Percentiles rank a stretch among this genome's conserved stretches.
Conservation (phyloP, 2,888 invertebrate genomes). For the Cryptocheilus praepositus region DNA sequence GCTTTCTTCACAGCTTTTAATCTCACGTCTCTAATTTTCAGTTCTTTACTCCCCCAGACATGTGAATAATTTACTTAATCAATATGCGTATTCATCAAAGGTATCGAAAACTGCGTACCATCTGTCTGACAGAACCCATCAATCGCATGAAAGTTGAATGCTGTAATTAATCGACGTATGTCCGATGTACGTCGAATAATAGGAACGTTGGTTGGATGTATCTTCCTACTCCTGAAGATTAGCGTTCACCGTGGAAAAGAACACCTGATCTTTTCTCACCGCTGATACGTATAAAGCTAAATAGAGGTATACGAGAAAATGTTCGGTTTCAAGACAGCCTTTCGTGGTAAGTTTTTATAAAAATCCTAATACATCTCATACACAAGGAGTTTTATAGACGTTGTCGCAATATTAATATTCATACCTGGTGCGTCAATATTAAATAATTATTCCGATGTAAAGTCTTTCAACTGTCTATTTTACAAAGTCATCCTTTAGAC, state of each 20-base stretch:
- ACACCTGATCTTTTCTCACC: too few species aligned
- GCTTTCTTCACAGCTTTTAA: too few species aligned
- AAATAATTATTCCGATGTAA: constrained; percentile 31
- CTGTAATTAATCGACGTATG: background rate
- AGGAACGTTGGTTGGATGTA: too few species aligned
- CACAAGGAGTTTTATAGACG: constrained; percentile 40
- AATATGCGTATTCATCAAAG: constrained; percentile 15
- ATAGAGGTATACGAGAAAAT: background rate
- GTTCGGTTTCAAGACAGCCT: constrained; percentile 27
- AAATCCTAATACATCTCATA: constrained; percentile 45
- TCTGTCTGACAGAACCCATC: constrained; percentile 17
- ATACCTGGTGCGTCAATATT: too few species aligned
- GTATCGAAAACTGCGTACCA: constrained; percentile 8
- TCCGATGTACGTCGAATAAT: too few species aligned
- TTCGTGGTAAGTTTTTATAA: constrained; percentile 47
- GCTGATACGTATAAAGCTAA: background rate
- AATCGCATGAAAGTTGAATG: constrained; percentile 24
- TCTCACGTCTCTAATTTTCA: too few species aligned
- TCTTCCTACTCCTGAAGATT: too few species aligned
- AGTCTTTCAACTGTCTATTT: constrained; percentile 25
- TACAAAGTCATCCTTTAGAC: constrained; percentile 12
- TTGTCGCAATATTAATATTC: too few species aligned
- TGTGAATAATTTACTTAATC: constrained; percentile 1
- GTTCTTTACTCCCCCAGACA: background rate
- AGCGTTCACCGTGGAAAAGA: too few species aligned